Evolutionary conservation across 2,888 invertebrate genomes (phyloP).

Genomic region (Rhamphomyia laevipes): DNA sequence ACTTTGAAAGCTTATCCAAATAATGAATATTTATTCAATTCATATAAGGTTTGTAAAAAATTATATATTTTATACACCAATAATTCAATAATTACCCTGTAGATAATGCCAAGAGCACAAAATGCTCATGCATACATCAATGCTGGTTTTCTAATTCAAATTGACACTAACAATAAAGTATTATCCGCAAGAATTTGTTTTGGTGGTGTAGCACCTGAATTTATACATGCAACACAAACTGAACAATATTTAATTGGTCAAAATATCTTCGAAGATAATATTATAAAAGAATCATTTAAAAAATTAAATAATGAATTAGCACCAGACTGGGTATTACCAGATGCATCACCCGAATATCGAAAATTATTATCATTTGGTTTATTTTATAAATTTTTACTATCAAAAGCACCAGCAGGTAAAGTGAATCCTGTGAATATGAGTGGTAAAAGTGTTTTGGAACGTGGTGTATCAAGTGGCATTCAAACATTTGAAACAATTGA

Average conservation of each 20-base stretch:
- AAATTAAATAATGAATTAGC: slow-evolving; percentile 47
- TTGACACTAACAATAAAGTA: slow-evolving; percentile 31
- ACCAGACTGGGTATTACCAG: slow-evolving; percentile 51
- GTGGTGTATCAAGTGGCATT: slow-evolving; percentile 52
- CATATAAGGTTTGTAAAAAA: slow-evolving; percentile 49
- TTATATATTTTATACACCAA: too few species aligned
- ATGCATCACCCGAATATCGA: slow-evolving; percentile 56
- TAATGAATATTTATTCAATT: slow-evolving; percentile 43
- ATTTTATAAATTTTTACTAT: slow-evolving; percentile 64
- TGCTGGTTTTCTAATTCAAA: slow-evolving; percentile 55
- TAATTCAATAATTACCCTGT: too few species aligned
- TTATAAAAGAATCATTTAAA: slow-evolving; percentile 41
- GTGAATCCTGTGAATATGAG: slow-evolving; percentile 41
- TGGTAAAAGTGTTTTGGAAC: slow-evolving; percentile 47
- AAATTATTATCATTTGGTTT: slow-evolving; percentile 58
- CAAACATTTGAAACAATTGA: slow-evolving; percentile 60
- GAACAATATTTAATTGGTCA: slow-evolving; percentile 41
- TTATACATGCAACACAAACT: slow-evolving; percentile 45
- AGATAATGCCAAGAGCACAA: slow-evolving; percentile 66
- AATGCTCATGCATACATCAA: slow-evolving; percentile 70
- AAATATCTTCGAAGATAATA: slow-evolving; percentile 37
- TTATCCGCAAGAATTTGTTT: slow-evolving; percentile 46
- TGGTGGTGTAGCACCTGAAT: slow-evolving; percentile 48
- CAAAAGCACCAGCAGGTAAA: slow-evolving; percentile 41
- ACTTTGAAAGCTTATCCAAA: slow-evolving; percentile 43